phyloP scores from a whole-genome alignment of 2,113 vertebrate genomes.

The Scomber colias region DNA sequence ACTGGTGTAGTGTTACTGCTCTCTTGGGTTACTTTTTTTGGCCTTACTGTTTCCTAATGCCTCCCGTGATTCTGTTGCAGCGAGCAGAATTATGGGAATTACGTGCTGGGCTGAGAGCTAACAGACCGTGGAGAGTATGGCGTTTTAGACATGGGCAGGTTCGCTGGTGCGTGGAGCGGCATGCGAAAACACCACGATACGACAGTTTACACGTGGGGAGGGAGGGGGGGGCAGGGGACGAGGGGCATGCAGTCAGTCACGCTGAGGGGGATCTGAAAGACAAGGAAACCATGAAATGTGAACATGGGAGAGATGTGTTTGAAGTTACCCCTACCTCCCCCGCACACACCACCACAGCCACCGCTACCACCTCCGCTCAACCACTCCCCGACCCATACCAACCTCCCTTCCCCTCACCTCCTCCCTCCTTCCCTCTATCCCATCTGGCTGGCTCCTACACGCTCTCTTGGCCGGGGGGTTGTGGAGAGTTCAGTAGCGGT shows the following conservation, averaged over 20 bases:
- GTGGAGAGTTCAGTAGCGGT: slow-evolving; percentile 82
- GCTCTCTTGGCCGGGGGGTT: slow-evolving; percentile 81
- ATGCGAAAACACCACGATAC: slow-evolving; percentile 67
- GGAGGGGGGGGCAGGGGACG: not conserved
- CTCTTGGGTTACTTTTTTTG: slow-evolving; percentile 30
- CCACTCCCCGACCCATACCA: slow-evolving; percentile 54
- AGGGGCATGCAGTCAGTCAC: slow-evolving; percentile 38
- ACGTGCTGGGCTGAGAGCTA: slow-evolving; percentile 72
- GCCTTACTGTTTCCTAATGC: slow-evolving; percentile 46
- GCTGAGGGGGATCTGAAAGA: slow-evolving; percentile 73
- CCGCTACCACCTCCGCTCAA: slow-evolving; percentile 38
- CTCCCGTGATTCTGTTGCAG: slow-evolving; percentile 69
- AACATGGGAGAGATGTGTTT: slow-evolving; percentile 71
- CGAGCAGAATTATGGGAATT: slow-evolving; percentile 78
- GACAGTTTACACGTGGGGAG: slow-evolving; percentile 50
- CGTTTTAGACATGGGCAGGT: slow-evolving; percentile 65
- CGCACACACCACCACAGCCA: slow-evolving; percentile 33
- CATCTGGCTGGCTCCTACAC: slow-evolving; percentile 77
- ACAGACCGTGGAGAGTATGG: slow-evolving; percentile 64
- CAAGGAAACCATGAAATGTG: slow-evolving; percentile 73
- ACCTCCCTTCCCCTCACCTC: slow-evolving; percentile 54
- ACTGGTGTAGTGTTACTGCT: slow-evolving; percentile 48
- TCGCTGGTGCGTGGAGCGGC: slow-evolving; percentile 65
- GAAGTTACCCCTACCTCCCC: slow-evolving; percentile 60
- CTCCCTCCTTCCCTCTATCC: slow-evolving; percentile 52